Evolutionary conservation across 2,888 invertebrate genomes (phyloP), one percentile per base, ranked within the genome.

Genomic region (Ochropleura leucogaster): DNA sequence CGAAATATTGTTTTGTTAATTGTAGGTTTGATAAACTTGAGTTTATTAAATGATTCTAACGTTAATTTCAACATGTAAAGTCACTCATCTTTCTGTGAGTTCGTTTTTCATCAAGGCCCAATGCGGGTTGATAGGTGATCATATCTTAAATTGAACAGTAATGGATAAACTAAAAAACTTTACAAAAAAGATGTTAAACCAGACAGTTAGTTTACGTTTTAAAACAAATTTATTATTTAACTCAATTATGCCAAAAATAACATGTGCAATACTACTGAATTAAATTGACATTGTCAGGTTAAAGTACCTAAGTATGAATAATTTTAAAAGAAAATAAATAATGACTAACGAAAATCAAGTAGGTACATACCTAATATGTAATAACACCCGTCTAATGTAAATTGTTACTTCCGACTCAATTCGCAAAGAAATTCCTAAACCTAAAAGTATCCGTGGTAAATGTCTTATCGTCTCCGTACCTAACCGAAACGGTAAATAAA

Each of bases 391-490:
- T 80, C 51, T 47, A 68, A 42, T 51, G 47, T n/a, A 49, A 76
- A 44, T 60, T 65, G 16, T 53, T 60, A 68, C 62, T 63, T 68
- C 20, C 42, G 62, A 53, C 9, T 57, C 47, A 79, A 62, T n/a
- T 65, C 60, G 12, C 59, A 68, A 69, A 74, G 65, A 71, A 67
- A 76, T n/a, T 47, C n/a, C 44, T 70, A 72, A 47, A 30, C 10
- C 10, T 63, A 49, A 64, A 77, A 62, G 59, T 73, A 59, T 46
- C 77, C 77, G 69, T 81, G 69, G 68, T 77, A 62, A 82, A 74
- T 80, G 68, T 70, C 67, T 75, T 84, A 82, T 84, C 82, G 81
- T 72, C 55, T 60, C 71, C 74, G 65, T 77, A 68, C 49, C 73
- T 73, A 83, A 83, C 67, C 60, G 74, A 77, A 79, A 83, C 59